Base-by-base conservation (phyloP, 2,888 invertebrate genomes). In the Pseudolycoriella hygida region DNA sequence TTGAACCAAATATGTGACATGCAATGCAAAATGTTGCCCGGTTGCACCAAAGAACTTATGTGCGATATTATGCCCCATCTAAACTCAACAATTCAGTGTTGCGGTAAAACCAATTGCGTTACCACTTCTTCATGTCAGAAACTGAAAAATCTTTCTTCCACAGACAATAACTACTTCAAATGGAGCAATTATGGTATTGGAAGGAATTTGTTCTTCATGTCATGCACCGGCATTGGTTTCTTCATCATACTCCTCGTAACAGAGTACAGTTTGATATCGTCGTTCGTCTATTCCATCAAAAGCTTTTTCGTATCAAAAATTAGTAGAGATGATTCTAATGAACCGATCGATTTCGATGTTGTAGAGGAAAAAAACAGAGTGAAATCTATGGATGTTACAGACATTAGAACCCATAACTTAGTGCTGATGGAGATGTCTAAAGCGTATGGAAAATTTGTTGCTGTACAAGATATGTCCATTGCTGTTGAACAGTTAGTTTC, bases 381-480 rank as follows among this genome's bases (percentile, higher is more conserved):
- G 3, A 53, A 60, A 12, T 55, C 56, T 6, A 62, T 70, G 52
- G 54, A 67, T 1, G 45, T 53, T 6, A 30, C 55, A 1, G 64
- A 67, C 14, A 56, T 71, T 14, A 41, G 54, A 1, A 54, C 57
- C 0, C 67, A 73, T 52, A 73, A 70, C 41, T 58, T 83, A 3
- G 73, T 80, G 1, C 58, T 81, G 11, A 72, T 72, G 49, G 69
- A 72, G 49, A 67, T 90, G 10, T 74, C 80, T 17, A 90, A 90
- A 61, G 76, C 72, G 57, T 90, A 89, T 56, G 76, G 74, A 6
- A 69, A 70, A 0, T 71, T 83, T 49, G 60, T 80, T 44, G 90
- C 89, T 1, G 92, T 93, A 0, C 78, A 87, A 59, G 79, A 80
- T 53, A 66, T 85, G 4, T 79, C 75, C 2, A 66, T 75, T 48